Conservation (phyloP, 2,113 vertebrate genomes). For the Rissa tridactyla region DNA sequence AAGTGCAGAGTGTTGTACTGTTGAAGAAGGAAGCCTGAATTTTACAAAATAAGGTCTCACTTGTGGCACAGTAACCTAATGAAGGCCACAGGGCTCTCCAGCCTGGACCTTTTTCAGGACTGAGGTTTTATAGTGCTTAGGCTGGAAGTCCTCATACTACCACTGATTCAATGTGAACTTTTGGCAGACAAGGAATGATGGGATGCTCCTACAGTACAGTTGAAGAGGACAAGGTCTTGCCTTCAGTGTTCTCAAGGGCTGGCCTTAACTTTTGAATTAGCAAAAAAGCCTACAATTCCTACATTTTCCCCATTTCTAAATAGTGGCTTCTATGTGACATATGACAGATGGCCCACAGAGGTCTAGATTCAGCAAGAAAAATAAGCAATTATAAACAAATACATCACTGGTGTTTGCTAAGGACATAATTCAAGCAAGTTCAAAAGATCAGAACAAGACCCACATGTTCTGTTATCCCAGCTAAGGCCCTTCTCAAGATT, state of each 20-base stretch:
- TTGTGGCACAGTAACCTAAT: neutral
- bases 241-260: neutral
- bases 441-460: slow-evolving; percentile 33
- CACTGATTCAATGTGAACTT: neutral
- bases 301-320: neutral
- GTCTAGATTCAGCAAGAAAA: slow-evolving; percentile 33
- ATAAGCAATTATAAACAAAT: slow-evolving; percentile 50
- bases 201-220: neutral
- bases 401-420: slow-evolving; percentile 3
- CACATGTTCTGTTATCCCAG: neutral
- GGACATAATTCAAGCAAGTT: slow-evolving; percentile 35
- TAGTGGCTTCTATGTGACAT: neutral
- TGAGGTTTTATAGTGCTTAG: neutral
- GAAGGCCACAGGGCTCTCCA: neutral
- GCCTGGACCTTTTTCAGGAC: neutral
- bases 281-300: neutral
- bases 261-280: neutral
- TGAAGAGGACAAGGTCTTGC: neutral
- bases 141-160: neutral
- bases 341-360: neutral
- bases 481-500: slow-evolving; percentile 11
- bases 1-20: neutral
- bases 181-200: neutral
- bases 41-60: neutral
- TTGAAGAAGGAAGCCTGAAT: neutral